These are phyloP conservation scores for Meteorus sp. DNA, from an alignment of 1,140 invertebrate species.

Conservation along the genomic window DNA sequence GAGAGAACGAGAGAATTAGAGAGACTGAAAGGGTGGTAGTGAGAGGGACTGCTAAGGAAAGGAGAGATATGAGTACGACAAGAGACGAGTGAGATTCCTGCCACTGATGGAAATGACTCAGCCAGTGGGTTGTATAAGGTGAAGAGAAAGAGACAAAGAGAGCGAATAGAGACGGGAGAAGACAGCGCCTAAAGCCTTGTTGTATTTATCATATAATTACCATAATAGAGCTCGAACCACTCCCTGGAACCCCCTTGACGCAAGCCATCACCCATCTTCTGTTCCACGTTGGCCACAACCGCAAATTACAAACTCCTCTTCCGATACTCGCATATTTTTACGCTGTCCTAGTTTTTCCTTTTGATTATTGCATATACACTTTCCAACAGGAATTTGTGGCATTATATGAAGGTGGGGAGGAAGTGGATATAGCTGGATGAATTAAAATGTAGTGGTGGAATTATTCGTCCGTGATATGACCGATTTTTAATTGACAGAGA, in stretches of 20 bases:
- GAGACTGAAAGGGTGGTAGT: slow-evolving; percentile 30
- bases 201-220: slow-evolving; percentile 62
- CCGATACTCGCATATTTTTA: slow-evolving; percentile 54
- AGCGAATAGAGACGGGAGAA: slow-evolving; percentile 33
- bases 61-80: slow-evolving; percentile 27
- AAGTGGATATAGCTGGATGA: too few relatives aligned
- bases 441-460: too few relatives aligned
- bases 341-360: slow-evolving; percentile 29
- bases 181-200: slow-evolving; percentile 54
- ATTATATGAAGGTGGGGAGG: too few relatives aligned
- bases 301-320: slow-evolving; percentile 59
- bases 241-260: neutral
- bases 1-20: slow-evolving; percentile 35
- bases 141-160: too few relatives aligned
- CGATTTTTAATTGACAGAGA: too few relatives aligned
- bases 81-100: slow-evolving; percentile 44
- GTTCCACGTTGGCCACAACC: slow-evolving; percentile 40
- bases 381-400: too few relatives aligned
- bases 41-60: slow-evolving; percentile 20
- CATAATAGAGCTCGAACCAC: slow-evolving; percentile 60
- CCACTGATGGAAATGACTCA: slow-evolving; percentile 46
- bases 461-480: too few relatives aligned
- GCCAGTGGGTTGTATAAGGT: slow-evolving; percentile 33
- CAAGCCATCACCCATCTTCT: slow-evolving; percentile 15
- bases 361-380: too few relatives aligned